Evolutionary conservation across 2,797 vertebrate genomes (phyloP), one percentile per base, ranked within the genome.

Genomic region (Enteromius trimaculatus): DNA sequence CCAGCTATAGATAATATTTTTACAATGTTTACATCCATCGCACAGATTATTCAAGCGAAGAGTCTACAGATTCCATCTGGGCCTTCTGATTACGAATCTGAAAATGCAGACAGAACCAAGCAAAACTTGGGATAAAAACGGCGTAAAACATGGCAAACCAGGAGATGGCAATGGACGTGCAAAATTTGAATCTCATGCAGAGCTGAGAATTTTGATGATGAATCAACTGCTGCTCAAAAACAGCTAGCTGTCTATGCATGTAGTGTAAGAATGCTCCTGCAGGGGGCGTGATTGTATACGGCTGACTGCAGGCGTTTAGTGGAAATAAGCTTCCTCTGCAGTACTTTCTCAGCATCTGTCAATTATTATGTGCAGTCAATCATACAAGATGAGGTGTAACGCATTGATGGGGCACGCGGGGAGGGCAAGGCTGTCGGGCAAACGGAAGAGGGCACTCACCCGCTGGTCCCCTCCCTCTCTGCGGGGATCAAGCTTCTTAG

Each of bases 401-500:
- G 51, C 69, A 58, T 79, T 69, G 74, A 81, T 75, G 80, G 51
- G 70, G 85, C 83, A 83, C 49, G 65, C n/a, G 70, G 34, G 72
- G 29, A 80, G 17, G 17, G 47, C 19, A 3, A 26, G 68, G 79
- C 68, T 78, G 75, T 51, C n/a, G 16, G 80, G 76, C 69, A 83
- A 83, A 83, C 13, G 47, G 66, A 83, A 87, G 51, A 60, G 19
- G 37, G 31, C 74, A 88, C 97, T 97, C 96, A 99, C 98, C 96
- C 97, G 94, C 90, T 98, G 97, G 90, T 99, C 98, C 16, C 98
- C 98, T 64, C 98, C 98, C 94, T 99, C 98, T 78, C 97, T 93
- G 86, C 98, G 97, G 86, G 98, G 98, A 90, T 99, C 98, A 77
- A 97, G 95, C 91, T 99, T 99, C 95, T 98, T 99, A 83, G 97